Evolutionary conservation across 2,888 invertebrate species (phyloP), one percentile per base, ranked within the genome.

Genomic region (Penaeus monodon): DNA sequence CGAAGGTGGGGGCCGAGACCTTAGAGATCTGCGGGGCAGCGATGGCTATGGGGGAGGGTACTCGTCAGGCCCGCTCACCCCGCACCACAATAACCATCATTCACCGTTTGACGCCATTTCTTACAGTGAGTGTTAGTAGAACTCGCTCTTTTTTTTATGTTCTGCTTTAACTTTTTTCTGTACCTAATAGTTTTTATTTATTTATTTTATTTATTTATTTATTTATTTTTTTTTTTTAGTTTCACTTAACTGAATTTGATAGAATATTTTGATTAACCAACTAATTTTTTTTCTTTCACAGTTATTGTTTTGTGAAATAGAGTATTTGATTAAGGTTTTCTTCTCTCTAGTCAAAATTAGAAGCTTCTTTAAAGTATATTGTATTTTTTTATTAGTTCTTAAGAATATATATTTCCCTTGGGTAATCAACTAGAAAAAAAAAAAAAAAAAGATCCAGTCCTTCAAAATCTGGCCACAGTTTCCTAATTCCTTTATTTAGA

Each of bases 41-140:
- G 83, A 87, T 65, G 80, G 82, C 12, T 78, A 79, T 73, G 73
- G 79, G 17, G 86, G 86, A 27, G 65, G 79, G 64, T 87, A 83
- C 33, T 65, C 86, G 6, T 74, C 81, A 3, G 86, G 79, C 14
- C 86, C 86, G 33, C 64, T 87, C 44, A 83, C 82, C n/a, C 86
- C 86, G 3, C 86, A 85, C 73, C 33, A 80, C 64, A 85, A 85
- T 78, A 85, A 85, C 65, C 85, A 87, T 79, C 85, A 78, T 63
- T 82, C 73, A 24, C 81, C 81, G 27, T 86, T 80, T 80, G 88
- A 85, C 57, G 84, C 83, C 38, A 84, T 84, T 76, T 86, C 88
- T 27, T 86, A 84, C 77, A 84, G 88, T 86, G 44, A 88, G 83
- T 87, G 68, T 68, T 70, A n/a, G 44, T 33, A 57, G 57, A 20